A percentile compares a stretch with the other conserved stretches of the same genome.
Evolutionary conservation across 2,888 invertebrate species (phyloP).

Genomic region (Mythimna vitellina): DNA sequence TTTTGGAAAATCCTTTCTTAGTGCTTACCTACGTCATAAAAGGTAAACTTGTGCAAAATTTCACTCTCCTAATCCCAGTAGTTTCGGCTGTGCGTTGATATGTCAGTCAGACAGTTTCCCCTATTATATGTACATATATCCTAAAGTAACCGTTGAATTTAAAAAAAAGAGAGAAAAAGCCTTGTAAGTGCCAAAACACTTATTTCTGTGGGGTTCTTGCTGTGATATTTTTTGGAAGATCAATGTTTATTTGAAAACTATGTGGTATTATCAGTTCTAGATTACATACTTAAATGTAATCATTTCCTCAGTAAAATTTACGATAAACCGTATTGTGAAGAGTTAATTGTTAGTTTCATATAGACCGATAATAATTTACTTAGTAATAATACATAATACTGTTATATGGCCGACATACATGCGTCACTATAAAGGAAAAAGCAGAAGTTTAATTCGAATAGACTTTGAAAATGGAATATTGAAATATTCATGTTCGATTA

Average conservation of each 20-base stretch:
- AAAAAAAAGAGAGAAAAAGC: too few species aligned
- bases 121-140: too few species aligned
- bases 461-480: neutral
- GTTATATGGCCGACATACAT: conserved; percentile 59
- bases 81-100: too few species aligned
- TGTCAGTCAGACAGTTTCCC: too few species aligned
- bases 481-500: too few species aligned
- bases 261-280: neutral
- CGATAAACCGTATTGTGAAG: conserved; percentile 44
- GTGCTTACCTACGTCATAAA: too few species aligned
- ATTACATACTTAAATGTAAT: conserved; percentile 20
- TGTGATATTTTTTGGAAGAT: neutral
- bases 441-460: conserved; percentile 30
- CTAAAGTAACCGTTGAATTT: too few species aligned
- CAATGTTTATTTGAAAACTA: neutral
- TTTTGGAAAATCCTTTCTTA: too few species aligned
- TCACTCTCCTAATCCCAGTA: too few species aligned
- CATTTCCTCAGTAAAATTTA: conserved; percentile 30
- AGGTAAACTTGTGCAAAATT: too few species aligned
- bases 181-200: too few species aligned
- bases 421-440: neutral
- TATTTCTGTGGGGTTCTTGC: neutral
- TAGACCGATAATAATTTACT: conserved; percentile 55
- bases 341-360: conserved; percentile 51
- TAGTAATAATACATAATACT: conserved; percentile 58